Conservation (phyloP, 2,113 vertebrate species). For the Romanogobio albipinnatus region DNA sequence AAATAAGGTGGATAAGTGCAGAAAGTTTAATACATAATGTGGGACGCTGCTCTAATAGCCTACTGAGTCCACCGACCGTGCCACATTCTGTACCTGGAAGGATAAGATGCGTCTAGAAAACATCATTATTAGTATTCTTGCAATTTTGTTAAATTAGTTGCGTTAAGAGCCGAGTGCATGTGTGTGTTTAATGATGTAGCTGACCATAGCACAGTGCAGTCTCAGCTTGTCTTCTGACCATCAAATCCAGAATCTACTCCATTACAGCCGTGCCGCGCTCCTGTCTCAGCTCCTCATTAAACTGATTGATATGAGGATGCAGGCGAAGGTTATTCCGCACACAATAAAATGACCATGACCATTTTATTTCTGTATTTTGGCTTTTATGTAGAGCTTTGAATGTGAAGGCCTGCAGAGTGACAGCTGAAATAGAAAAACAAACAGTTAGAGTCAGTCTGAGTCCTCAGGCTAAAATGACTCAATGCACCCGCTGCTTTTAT, state of each 20-base stretch:
- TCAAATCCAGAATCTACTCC: conserved; percentile 24
- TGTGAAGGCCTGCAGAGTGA: conserved; percentile 24
- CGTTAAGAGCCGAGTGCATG: background rate
- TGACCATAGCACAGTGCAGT: conserved; percentile 3
- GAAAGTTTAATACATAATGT: background rate
- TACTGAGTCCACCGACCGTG: background rate
- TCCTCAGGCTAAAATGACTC: conserved; percentile 40
- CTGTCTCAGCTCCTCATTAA: conserved; percentile 17
- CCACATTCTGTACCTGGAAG: background rate
- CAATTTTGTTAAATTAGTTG: conserved; percentile 17
- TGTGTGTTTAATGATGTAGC: conserved; percentile 13
- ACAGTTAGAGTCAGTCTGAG: conserved; percentile 33
- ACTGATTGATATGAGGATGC: conserved; percentile 27
- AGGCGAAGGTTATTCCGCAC: background rate
- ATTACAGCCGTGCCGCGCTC: background rate
- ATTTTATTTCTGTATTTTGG: conserved; percentile 34
- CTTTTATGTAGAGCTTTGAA: background rate
- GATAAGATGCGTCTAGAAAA: background rate
- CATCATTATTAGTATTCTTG: background rate
- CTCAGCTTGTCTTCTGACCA: conserved; percentile 21
- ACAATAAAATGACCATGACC: background rate
- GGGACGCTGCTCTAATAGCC: background rate
- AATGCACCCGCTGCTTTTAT: conserved; percentile 25
- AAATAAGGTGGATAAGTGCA: background rate
- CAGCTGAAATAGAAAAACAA: conserved; percentile 29